These are phyloP conservation scores for Rallus crepitans DNA, from an alignment of 2,797 vertebrate genomes.

Conservation along the genomic window DNA sequence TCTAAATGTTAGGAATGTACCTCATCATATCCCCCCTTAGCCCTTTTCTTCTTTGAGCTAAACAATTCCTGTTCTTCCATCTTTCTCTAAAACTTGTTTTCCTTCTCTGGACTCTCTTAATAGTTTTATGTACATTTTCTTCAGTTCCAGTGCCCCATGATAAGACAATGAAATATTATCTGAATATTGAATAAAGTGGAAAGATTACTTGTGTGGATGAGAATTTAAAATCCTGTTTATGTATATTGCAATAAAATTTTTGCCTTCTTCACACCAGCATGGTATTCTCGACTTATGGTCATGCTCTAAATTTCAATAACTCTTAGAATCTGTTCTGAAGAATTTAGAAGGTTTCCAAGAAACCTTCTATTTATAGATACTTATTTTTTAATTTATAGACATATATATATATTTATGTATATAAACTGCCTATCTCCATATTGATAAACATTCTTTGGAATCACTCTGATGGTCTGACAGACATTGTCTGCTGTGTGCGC, in stretches of 20 bases:
- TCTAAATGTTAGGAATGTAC: background rate
- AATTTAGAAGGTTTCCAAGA: background rate
- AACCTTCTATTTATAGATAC: background rate
- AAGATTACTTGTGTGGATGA: background rate
- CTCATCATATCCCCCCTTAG: background rate
- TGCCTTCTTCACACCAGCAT: background rate
- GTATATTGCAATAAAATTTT: background rate
- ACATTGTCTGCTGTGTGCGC: background rate
- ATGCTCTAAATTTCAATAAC: background rate
- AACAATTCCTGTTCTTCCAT: background rate
- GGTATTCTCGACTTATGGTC: background rate
- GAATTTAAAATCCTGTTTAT: background rate
- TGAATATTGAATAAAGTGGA: background rate
- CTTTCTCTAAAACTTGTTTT: background rate
- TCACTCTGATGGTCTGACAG: too few species aligned
- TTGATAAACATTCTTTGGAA: too few species aligned
- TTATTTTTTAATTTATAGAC: too few species aligned
- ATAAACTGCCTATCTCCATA: too few species aligned
- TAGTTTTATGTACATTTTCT: background rate
- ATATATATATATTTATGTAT: too few species aligned
- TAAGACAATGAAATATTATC: background rate
- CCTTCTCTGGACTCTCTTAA: background rate
- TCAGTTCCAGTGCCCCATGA: background rate
- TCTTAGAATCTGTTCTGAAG: background rate
- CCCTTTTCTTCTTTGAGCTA: background rate